A percentile compares a stretch with the other conserved stretches of the same genome.
Conservation (phyloP, 2,888 invertebrate species). For the Brachyopa scutellaris region DNA sequence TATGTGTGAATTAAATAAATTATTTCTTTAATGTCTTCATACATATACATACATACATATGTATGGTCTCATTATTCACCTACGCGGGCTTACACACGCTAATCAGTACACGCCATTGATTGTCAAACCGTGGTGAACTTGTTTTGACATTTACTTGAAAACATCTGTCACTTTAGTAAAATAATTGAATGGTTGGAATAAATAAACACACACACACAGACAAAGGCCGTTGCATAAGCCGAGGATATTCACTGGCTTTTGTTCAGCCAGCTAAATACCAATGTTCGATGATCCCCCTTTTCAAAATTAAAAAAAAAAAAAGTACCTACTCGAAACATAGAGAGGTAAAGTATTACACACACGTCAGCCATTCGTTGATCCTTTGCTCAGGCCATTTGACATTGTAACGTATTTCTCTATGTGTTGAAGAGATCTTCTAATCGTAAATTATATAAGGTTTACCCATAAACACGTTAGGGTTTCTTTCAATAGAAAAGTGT, state of each 20-base stretch:
- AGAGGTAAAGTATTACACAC: neutral
- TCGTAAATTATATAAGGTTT: constrained; percentile 6
- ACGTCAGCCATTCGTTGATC: constrained; percentile 42
- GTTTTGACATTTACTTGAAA: constrained; percentile 53
- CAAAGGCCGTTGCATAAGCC: constrained; percentile 19
- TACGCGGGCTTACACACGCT: neutral
- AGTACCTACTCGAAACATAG: neutral
- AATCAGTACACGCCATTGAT: constrained; percentile 17
- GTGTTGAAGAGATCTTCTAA: constrained; percentile 10
- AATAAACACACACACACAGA: constrained; percentile 26
- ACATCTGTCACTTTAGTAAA: constrained; percentile 54
- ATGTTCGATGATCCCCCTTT: constrained; percentile 24
- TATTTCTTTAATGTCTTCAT: neutral
- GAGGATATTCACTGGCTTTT: constrained; percentile 21
- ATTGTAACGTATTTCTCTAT: constrained; percentile 2
- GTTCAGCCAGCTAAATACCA: constrained; percentile 22
- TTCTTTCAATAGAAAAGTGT: constrained; percentile 14
- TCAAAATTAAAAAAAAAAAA: constrained; percentile 8
- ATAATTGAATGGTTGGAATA: constrained; percentile 11
- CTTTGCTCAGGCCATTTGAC: constrained; percentile 23
- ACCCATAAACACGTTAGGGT: neutral
- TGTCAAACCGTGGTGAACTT: constrained; percentile 37
- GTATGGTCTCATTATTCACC: neutral
- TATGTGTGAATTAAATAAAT: neutral
- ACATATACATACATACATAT: neutral